Conservation (phyloP, 2,113 vertebrate species). For the Cervus canadensis region DNA sequence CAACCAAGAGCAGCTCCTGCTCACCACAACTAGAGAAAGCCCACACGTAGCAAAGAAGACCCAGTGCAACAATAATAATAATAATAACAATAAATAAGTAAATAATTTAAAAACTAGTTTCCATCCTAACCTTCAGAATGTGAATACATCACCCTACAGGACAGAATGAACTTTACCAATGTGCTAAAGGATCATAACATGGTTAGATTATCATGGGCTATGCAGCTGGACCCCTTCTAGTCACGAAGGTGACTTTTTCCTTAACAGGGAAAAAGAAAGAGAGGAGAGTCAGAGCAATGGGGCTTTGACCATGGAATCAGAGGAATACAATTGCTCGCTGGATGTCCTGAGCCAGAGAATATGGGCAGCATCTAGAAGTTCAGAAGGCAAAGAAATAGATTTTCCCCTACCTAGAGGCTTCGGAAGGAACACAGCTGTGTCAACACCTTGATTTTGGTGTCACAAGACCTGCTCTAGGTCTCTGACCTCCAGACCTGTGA, state of each 20-base stretch:
- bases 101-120: not conserved
- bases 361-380: not conserved
- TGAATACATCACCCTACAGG: not conserved
- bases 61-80: not conserved
- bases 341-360: not conserved
- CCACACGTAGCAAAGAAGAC: not conserved
- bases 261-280: not conserved
- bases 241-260: not conserved
- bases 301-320: not conserved
- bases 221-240: not conserved
- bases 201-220: not conserved
- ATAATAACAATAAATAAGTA: not conserved
- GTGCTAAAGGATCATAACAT: not conserved
- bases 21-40: not conserved
- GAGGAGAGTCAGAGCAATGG: not conserved
- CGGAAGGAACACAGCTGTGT: no score
- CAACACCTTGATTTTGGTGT: not conserved
- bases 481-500: not conserved
- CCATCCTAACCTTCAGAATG: not conserved
- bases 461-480: not conserved
- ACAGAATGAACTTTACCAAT: not conserved
- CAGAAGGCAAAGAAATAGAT: not conserved
- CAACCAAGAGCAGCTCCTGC: not conserved
- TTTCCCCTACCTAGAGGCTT: not conserved
- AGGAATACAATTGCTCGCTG: not conserved